phyloP scores from a whole-genome alignment of 2,797 vertebrate species.

The Falco peregrinus region DNA sequence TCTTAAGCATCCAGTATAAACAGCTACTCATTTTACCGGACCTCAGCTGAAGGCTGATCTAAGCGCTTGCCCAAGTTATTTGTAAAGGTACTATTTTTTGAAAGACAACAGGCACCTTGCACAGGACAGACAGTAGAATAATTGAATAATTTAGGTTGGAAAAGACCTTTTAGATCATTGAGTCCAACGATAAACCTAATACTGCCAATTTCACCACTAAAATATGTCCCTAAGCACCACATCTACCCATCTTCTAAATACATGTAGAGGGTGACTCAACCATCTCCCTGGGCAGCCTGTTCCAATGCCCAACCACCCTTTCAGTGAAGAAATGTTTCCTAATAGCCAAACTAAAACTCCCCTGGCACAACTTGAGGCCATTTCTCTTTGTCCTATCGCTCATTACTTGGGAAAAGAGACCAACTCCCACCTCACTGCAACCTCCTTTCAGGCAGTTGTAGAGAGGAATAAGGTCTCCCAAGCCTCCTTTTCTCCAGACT shows the following conservation, averaged over 20 bases:
- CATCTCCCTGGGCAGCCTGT: neutral
- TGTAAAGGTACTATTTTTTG: neutral
- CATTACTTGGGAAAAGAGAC: neutral
- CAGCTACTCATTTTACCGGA: neutral
- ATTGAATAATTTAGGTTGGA: neutral
- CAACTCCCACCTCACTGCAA: neutral
- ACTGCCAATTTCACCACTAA: neutral
- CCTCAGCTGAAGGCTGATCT: neutral
- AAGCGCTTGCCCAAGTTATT: neutral
- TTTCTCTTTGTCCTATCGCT: neutral
- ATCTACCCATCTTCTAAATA: neutral
- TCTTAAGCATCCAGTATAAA: neutral
- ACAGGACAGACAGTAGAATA: neutral
- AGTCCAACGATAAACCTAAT: neutral
- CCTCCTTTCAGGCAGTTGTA: neutral
- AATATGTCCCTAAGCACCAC: neutral
- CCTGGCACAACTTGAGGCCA: neutral
- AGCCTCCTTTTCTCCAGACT: neutral
- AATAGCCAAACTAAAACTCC: neutral
- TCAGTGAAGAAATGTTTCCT: neutral
- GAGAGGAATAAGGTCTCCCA: fast-evolving
- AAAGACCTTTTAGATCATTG: neutral
- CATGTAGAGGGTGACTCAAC: neutral
- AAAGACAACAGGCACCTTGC: neutral
- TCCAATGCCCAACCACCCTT: neutral